Percentiles rank a stretch among this genome's conserved stretches.
phyloP scores from a whole-genome alignment of 2,113 vertebrate genomes.

The Jacana jacana region DNA sequence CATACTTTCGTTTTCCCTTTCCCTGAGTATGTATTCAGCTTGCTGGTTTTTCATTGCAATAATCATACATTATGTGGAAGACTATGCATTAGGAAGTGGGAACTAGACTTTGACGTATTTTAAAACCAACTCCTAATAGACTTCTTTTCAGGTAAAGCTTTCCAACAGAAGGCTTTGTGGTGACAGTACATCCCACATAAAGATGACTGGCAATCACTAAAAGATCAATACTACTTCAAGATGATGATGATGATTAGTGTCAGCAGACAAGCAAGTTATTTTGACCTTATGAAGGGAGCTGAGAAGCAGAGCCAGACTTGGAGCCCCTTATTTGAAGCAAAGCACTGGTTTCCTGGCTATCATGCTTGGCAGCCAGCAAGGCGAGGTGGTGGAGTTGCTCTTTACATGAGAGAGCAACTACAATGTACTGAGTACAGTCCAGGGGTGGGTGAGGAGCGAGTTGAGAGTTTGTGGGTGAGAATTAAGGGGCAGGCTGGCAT shows the following conservation, averaged over 20 bases:
- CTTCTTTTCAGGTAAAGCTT: constrained; percentile 45
- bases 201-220: not conserved
- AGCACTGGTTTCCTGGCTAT: not conserved
- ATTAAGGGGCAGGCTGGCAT: no score
- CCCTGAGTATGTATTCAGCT: not conserved
- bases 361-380: not conserved
- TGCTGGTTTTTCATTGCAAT: not conserved
- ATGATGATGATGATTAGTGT: not conserved
- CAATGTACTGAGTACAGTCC: no score
- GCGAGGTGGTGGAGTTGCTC: no score
- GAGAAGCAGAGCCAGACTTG: not conserved
- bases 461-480: no score
- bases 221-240: constrained; percentile 27
- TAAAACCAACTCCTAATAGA: not conserved
- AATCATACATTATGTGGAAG: not conserved
- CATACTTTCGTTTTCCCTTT: not conserved
- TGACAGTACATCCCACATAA: constrained; percentile 12
- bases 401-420: no score
- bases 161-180: not conserved
- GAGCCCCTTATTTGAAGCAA: not conserved
- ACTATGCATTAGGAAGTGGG: not conserved
- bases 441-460: no score
- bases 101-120: not conserved
- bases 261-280: not conserved
- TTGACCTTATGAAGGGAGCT: not conserved